A percentile compares a stretch with the other conserved stretches of the same genome.
These are phyloP conservation scores for Pluvialis apricaria DNA, from an alignment of 2,113 vertebrate species.

Conservation along the genomic window DNA sequence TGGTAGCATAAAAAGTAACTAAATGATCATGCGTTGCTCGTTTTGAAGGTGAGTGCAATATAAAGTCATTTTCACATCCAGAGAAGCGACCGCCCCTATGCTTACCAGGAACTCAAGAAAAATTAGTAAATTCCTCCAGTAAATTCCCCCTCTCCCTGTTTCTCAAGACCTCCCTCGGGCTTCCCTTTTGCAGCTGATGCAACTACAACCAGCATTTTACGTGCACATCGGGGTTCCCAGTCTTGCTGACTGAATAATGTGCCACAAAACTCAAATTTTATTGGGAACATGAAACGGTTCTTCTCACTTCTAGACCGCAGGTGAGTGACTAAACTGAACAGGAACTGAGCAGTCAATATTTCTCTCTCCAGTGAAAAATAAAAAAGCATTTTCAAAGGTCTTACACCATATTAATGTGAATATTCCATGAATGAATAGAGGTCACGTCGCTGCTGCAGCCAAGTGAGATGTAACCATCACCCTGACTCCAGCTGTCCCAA, in stretches of 20 bases:
- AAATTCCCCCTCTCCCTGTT: not conserved
- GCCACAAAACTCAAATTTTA: not conserved
- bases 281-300: not conserved
- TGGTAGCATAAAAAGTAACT: not conserved
- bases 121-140: not conserved
- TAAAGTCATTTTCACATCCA: not conserved
- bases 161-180: not conserved
- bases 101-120: not conserved
- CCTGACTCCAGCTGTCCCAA: not conserved
- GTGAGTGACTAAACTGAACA: not conserved
- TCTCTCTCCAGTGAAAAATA: too few species aligned
- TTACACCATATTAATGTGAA: not conserved
- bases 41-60: not conserved
- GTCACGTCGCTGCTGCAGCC: not conserved
- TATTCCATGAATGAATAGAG: not conserved
- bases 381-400: not conserved
- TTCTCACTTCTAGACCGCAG: not conserved
- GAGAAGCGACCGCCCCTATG: not conserved
- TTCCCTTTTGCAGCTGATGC: not conserved
- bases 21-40: rapidly evolving
- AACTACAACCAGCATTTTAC: too few species aligned
- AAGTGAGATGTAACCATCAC: not conserved
- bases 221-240: not conserved
- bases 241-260: not conserved
- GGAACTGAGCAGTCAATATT: not conserved